Conservation (phyloP, 2,113 vertebrate genomes). For the Leptosomus discolor region DNA sequence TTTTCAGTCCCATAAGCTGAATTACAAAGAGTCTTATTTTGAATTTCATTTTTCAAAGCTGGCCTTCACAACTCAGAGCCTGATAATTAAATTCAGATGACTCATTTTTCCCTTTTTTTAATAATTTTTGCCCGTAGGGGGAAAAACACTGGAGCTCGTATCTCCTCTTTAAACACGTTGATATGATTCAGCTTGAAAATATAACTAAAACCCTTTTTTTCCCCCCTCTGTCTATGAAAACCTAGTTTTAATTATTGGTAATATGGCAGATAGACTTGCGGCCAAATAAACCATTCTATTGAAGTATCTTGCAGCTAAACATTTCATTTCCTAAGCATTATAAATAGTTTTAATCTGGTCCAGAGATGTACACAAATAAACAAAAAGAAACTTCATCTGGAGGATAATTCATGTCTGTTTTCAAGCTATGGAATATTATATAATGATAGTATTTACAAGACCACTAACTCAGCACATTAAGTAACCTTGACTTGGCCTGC, state of each 20-base stretch:
- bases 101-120: constrained; percentile 9
- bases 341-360: constrained; percentile 12
- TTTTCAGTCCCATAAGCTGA: not conserved
- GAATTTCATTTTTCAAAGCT: not conserved
- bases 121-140: constrained; percentile 32
- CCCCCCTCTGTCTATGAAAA: constrained; percentile 1
- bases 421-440: not conserved
- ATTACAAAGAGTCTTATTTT: not conserved
- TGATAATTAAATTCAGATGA: constrained; percentile 23
- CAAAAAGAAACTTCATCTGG: not conserved
- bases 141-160: not conserved
- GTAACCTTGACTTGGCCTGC: not conserved
- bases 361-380: not conserved
- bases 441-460: not conserved
- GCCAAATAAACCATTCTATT: constrained; percentile 40
- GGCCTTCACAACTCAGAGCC: not conserved
- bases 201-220: not conserved
- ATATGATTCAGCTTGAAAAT: constrained; percentile 43
- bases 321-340: constrained; percentile 48
- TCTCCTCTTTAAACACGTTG: constrained; percentile 23
- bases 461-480: not conserved
- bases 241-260: constrained; percentile 66
- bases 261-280: constrained; percentile 16
- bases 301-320: constrained; percentile 34
- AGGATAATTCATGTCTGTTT: not conserved